Conservation (phyloP, 2,888 invertebrate species). For the Lumbricus terrestris region DNA sequence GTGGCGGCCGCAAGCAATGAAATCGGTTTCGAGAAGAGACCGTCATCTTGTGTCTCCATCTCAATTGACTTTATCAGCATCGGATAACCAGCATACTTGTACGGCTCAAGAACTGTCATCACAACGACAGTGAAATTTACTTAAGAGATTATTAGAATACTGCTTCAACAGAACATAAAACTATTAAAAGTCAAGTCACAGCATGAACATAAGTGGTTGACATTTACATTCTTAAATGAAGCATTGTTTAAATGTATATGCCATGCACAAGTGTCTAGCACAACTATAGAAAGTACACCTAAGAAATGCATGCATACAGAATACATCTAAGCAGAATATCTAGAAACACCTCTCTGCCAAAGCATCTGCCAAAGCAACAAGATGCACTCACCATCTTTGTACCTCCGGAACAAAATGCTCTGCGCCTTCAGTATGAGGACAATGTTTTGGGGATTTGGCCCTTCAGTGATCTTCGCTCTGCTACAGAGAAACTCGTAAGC, state of each 20-base stretch:
- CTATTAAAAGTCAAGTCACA: neutral
- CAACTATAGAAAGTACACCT: neutral
- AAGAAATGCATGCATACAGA: neutral
- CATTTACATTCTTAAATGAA: neutral
- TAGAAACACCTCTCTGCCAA: neutral
- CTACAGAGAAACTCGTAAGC: slow-evolving; percentile 96
- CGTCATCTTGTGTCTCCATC: slow-evolving; percentile 87
- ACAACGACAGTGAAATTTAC: neutral
- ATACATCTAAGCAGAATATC: neutral
- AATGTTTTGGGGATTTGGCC: slow-evolving; percentile 87
- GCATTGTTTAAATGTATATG: neutral
- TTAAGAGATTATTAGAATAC: neutral
- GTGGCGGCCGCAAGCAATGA: slow-evolving; percentile 81
- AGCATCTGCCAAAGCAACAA: neutral
- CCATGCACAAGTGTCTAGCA: neutral
- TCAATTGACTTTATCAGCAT: slow-evolving; percentile 92
- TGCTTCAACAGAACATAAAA: neutral
- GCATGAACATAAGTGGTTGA: neutral
- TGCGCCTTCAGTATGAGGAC: slow-evolving; percentile 76
- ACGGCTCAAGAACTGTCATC: slow-evolving; percentile 71
- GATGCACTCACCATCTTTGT: slow-evolving; percentile 71
- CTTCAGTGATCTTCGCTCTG: slow-evolving; percentile 67
- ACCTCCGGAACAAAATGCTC: slow-evolving; percentile 88
- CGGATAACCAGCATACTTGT: slow-evolving; percentile 98
- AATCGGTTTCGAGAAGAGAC: slow-evolving; percentile 78